Percentiles rank a stretch among this genome's conserved stretches.
phyloP scores from a whole-genome alignment of 2,797 vertebrate species.

The Oreonectes daqikongensis region DNA sequence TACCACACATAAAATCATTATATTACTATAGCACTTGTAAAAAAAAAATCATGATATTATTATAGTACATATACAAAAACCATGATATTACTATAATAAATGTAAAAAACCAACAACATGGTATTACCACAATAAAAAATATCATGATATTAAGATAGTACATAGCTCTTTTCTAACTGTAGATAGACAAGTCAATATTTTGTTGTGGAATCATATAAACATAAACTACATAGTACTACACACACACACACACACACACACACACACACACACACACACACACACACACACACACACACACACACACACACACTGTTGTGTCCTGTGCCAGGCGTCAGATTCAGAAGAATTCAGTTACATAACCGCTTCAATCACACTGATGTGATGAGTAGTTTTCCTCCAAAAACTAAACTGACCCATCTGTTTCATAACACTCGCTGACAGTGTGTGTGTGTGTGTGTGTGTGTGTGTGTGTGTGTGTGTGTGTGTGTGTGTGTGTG shows the following conservation, averaged over 20 bases:
- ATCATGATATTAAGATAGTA: neutral
- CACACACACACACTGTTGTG: neutral
- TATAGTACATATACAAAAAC: neutral
- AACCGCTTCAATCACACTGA: conserved; percentile 60
- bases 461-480: too few species aligned
- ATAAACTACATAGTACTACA: too few species aligned
- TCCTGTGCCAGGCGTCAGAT: conserved; percentile 2
- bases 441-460: too few species aligned
- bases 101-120: neutral
- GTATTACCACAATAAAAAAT: neutral
- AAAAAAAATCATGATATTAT: neutral
- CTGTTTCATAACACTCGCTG: conserved; percentile 65
- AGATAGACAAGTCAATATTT: too few species aligned
- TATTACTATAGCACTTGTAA: too few species aligned
- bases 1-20: neutral
- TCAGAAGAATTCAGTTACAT: conserved; percentile 53
- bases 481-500: too few species aligned
- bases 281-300: too few species aligned
- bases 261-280: too few species aligned
- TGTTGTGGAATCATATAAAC: too few species aligned
- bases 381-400: conserved; percentile 57
- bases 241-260: too few species aligned
- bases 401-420: conserved; percentile 56
- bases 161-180: too few species aligned
- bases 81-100: neutral